A percentile compares a stretch with the other conserved stretches of the same genome.
Conservation (phyloP, 2,113 vertebrate species). For the human (Homo sapiens) region GRCh38 chr3:15313001-15313500, state of each 20-base stretch:
- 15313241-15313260: background rate
- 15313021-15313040: background rate
- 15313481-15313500: background rate
- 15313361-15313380: background rate
- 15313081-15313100: background rate
- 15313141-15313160: background rate
- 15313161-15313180: background rate
- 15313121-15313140: background rate
- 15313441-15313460: background rate
- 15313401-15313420: background rate
- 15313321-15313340: background rate
- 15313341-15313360: background rate
- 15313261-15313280: background rate
- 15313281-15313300: background rate
- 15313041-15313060: background rate
- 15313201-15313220: background rate
- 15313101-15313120: background rate
- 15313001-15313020: no score
- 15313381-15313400: fast-evolving
- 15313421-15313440: background rate
- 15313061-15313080: background rate
- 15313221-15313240: background rate
- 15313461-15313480: background rate
- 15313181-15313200: background rate
- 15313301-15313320: background rate